A percentile compares a stretch with the other conserved stretches of the same genome.
These are phyloP conservation scores for Narcine bancroftii DNA, from an alignment of 2,113 vertebrate genomes.

Conservation along the genomic window DNA sequence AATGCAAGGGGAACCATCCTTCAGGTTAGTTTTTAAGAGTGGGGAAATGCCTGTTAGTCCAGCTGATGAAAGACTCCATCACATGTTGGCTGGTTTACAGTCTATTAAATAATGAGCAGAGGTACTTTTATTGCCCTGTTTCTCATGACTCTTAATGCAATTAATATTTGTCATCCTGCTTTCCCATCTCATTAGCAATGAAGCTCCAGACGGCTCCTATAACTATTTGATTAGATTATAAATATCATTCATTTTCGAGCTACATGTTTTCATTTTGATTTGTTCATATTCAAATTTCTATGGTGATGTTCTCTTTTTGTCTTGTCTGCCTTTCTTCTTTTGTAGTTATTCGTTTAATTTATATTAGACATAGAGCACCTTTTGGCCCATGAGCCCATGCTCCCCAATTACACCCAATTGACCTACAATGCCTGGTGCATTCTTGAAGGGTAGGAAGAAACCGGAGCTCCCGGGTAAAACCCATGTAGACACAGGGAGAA, in stretches of 20 bases:
- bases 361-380: no score
- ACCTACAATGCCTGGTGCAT: no score
- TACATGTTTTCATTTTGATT: background rate
- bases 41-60: background rate
- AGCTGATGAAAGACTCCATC: background rate
- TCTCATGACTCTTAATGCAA: background rate
- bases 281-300: background rate
- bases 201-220: background rate
- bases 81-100: background rate
- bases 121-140: background rate
- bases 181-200: background rate
- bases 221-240: background rate
- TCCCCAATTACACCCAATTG: no score
- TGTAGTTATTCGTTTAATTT: background rate
- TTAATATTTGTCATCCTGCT: background rate
- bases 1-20: background rate
- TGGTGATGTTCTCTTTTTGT: background rate
- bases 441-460: no score
- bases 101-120: background rate
- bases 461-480: no score
- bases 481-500: no score
- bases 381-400: no score
- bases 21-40: background rate
- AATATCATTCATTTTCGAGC: slow-evolving; percentile 10
- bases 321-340: background rate